Evolutionary conservation across 2,113 vertebrate species (phyloP).

Genomic region (Prinia subflava): DNA sequence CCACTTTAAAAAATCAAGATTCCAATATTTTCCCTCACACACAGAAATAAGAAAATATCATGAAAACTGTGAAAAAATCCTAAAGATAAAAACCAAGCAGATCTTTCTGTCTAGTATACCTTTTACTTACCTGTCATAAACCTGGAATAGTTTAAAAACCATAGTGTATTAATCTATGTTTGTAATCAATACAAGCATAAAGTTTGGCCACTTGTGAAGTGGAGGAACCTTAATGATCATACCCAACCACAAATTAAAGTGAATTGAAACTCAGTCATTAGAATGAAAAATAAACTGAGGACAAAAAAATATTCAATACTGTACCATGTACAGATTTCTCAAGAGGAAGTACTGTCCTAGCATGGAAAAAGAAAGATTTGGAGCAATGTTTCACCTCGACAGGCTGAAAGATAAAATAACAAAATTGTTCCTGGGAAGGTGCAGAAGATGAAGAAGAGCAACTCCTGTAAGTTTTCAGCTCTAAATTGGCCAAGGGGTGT

Average conservation of each 20-base stretch:
- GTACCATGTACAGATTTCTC: neutral
- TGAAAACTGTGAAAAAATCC: neutral
- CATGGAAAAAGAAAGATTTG: neutral
- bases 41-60: constrained; percentile 37
- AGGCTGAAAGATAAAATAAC: neutral
- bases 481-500: neutral
- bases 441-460: neutral
- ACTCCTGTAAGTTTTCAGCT: neutral
- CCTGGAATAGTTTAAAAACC: neutral
- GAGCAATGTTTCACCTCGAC: neutral
- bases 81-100: neutral
- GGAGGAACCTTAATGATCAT: neutral
- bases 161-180: neutral
- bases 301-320: neutral
- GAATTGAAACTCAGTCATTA: neutral
- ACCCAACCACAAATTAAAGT: neutral
- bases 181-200: neutral
- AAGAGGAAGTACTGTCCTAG: neutral
- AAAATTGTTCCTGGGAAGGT: neutral
- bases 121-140: neutral
- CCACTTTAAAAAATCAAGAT: constrained; percentile 42
- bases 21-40: constrained; percentile 38
- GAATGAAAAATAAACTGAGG: neutral
- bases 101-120: neutral
- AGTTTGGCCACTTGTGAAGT: neutral